Conservation (phyloP, 2,113 vertebrate genomes). For the Ondatra zibethicus region DNA sequence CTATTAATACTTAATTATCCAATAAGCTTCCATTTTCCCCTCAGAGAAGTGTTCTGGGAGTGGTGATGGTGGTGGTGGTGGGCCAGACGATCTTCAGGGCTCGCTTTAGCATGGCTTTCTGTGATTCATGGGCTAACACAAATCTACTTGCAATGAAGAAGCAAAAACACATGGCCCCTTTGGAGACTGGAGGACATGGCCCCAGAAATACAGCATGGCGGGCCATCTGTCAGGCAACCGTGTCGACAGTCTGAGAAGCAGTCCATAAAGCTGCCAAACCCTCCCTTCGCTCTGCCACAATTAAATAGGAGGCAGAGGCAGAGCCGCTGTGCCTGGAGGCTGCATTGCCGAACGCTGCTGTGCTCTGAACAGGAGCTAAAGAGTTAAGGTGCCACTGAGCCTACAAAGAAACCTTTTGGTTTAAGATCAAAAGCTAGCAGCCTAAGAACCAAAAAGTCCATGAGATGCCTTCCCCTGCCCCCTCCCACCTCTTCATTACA, state of each 20-base stretch:
- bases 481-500: background rate
- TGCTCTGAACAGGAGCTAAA: slow-evolving; percentile 44
- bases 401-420: slow-evolving; percentile 77
- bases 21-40: slow-evolving; percentile 63
- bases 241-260: slow-evolving; percentile 77
- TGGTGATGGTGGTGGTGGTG: background rate
- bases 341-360: background rate
- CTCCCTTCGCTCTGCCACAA: slow-evolving; percentile 65
- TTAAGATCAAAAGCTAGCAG: slow-evolving; percentile 82
- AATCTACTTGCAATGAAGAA: slow-evolving; percentile 38
- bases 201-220: slow-evolving; percentile 65
- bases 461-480: slow-evolving; percentile 58
- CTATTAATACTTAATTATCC: slow-evolving; percentile 69
- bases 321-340: slow-evolving; percentile 56
- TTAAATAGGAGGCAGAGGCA: slow-evolving; percentile 73
- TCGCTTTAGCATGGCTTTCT: slow-evolving; percentile 21
- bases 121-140: slow-evolving; percentile 68
- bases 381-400: slow-evolving; percentile 67
- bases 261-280: slow-evolving; percentile 83
- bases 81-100: background rate
- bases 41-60: slow-evolving; percentile 50
- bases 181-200: slow-evolving; percentile 35
- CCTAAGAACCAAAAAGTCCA: slow-evolving; percentile 75
- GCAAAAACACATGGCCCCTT: slow-evolving; percentile 54
- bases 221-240: slow-evolving; percentile 75